These are phyloP conservation scores for Orius insidiosus DNA, from an alignment of 1,140 invertebrate genomes.

Conservation along the genomic window DNA sequence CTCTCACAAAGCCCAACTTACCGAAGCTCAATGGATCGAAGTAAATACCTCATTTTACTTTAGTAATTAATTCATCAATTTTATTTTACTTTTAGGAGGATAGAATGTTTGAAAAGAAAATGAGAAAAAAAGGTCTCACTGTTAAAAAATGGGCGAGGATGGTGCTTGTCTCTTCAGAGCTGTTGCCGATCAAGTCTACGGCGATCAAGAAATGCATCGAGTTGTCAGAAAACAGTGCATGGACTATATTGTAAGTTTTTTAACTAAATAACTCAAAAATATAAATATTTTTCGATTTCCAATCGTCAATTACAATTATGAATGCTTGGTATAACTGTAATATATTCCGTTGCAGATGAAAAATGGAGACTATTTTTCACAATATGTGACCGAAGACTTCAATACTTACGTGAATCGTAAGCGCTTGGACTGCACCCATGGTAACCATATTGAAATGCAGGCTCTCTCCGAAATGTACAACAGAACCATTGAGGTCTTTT, in stretches of 20 bases:
- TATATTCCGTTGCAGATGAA: no score
- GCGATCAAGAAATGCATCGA: conserved; percentile 83
- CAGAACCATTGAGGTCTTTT: conserved; percentile 81
- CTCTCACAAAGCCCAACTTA: conserved; percentile 33
- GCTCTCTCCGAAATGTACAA: conserved; percentile 88
- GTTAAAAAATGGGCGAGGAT: conserved; percentile 83
- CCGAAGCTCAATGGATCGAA: conserved; percentile 41
- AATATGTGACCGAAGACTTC: conserved; percentile 88
- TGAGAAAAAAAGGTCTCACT: conserved; percentile 55
- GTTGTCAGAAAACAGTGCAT: conserved; percentile 73
- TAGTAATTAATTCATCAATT: not conserved
- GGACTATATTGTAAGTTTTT: conserved; percentile 83
- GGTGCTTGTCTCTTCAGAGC: conserved; percentile 86
- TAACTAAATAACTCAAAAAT: no score
- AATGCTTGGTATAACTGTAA: no score
- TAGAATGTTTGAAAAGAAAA: conserved; percentile 49
- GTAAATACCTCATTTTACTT: conserved; percentile 21
- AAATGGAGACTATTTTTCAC: conserved; percentile 81
- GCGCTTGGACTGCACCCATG: conserved; percentile 61
- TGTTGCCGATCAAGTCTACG: conserved; percentile 83
- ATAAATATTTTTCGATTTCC: no score
- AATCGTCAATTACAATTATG: no score
- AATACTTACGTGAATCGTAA: conserved; percentile 68
- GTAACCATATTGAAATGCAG: conserved; percentile 89
- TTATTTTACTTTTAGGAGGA: conserved; percentile 31